Base-by-base conservation (phyloP, 1,140 invertebrate species). In the Vanessa atalanta region DNA sequence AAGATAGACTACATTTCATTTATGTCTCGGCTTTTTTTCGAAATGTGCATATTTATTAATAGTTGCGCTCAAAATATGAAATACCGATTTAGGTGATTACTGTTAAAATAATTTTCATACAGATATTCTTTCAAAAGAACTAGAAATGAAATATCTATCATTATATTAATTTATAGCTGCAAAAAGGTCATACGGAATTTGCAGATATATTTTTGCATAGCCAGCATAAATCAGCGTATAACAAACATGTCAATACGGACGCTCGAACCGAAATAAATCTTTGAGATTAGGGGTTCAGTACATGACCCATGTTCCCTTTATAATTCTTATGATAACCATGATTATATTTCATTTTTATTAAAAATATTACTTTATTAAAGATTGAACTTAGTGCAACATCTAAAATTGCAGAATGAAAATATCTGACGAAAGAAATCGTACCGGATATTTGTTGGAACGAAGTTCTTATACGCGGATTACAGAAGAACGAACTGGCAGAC, bases 241-340 rank as follows among this genome's bases (percentile, higher is more conserved):
- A 23, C 50, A 67, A 55, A 67, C 65, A 67, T 67, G 65, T 67
- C 65, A 55, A 67, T 67, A 53, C 65, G 65, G 57, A 61, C 57
- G 57, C 31, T 31, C 57, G 57, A 51, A 67, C 51, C 51, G 65
- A 67, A 67, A 67, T 67, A 67, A 67, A 67, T 67, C 65, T 67
- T 55, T 67, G 50, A 67, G 65, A 67, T 67, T 67, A 67, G 50
- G 51, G 50, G 51, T 31, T 66, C 65, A 51, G 51, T 48, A 51
- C 65, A 51, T 66, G 65, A 55, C 50, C 65, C 50, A 23, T 57
- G 51, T 55, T 43, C 65, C 51, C 23, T 50, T 67, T 55, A 50
- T 67, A 55, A 55, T 55, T 55, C 51, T 23, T 51, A 15, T n/a
- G n/a, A 50, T 57, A 0, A 23, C 53, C 53, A 57, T 57, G 53